These are phyloP conservation scores for Clunio marinus DNA, from an alignment of 2,888 invertebrate species.

Conservation along the genomic window DNA sequence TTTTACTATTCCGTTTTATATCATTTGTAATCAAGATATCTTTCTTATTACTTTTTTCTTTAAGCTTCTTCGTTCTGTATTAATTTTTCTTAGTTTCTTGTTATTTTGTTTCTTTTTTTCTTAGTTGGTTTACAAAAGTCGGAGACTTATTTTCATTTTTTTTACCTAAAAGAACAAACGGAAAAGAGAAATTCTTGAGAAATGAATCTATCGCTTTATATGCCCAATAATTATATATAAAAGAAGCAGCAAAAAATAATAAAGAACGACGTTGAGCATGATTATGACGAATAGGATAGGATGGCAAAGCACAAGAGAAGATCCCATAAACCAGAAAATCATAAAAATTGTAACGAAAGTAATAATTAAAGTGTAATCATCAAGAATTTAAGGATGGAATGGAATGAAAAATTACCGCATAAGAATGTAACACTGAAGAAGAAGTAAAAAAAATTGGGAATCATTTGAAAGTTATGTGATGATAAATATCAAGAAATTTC, in stretches of 20 bases:
- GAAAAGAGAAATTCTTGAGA: conserved; percentile 21
- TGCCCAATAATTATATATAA: conserved; percentile 30
- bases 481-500: too few species aligned
- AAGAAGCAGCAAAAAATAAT: conserved; percentile 16
- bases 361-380: conserved; percentile 36
- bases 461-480: neutral
- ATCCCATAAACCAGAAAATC: conserved; percentile 23
- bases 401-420: conserved; percentile 14
- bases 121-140: neutral
- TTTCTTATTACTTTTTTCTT: neutral
- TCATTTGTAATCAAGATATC: conserved; percentile 35
- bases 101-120: conserved; percentile 20
- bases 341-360: conserved; percentile 25
- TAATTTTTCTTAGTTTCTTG: neutral
- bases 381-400: neutral
- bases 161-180: conserved; percentile 33
- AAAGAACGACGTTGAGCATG: conserved; percentile 1
- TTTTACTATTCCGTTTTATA: conserved; percentile 17
- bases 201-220: neutral
- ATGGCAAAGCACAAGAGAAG: neutral
- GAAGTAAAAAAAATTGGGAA: neutral
- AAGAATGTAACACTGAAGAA: neutral
- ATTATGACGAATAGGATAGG: conserved; percentile 23
- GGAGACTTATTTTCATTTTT: conserved; percentile 9
- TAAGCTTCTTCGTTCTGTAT: conserved; percentile 9